Evolutionary conservation across 2,113 vertebrate genomes (phyloP).

Genomic region (Panthera tigris): DNA sequence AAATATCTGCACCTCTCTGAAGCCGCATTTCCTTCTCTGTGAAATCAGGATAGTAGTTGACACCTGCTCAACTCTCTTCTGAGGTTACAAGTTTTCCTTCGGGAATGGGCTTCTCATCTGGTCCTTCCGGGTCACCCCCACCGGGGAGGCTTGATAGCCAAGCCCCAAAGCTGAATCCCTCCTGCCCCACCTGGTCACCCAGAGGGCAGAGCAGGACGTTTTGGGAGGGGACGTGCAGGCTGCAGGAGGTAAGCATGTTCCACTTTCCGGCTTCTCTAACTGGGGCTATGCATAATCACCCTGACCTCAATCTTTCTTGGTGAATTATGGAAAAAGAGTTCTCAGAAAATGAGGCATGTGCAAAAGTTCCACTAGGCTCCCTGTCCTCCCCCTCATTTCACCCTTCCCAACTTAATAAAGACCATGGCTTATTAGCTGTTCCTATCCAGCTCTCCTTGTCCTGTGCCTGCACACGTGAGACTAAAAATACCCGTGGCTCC

Average conservation of each 20-base stretch:
- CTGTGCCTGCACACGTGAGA: slow-evolving; percentile 71
- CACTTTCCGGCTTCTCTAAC: slow-evolving; percentile 29
- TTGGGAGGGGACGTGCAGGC: fast-evolving
- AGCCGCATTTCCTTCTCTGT: neutral
- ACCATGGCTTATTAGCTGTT: slow-evolving; percentile 64
- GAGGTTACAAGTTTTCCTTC: neutral
- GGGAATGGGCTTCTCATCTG: neutral
- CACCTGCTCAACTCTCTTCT: neutral
- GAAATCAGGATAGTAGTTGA: neutral
- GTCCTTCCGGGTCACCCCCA: neutral
- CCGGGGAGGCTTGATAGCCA: neutral
- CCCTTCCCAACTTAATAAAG: slow-evolving; percentile 61
- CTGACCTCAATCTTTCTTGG: slow-evolving; percentile 77
- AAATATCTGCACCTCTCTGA: neutral
- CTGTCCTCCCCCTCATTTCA: neutral
- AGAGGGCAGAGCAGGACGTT: neutral
- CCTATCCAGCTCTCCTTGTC: slow-evolving; percentile 35
- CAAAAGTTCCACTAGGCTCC: slow-evolving; percentile 32
- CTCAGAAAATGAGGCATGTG: slow-evolving; percentile 31
- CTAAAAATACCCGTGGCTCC: slow-evolving; percentile 74
- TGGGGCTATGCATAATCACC: neutral
- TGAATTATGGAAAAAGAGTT: slow-evolving; percentile 69
- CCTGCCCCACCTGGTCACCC: neutral
- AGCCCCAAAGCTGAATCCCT: neutral
- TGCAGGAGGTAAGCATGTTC: neutral